phyloP scores from a whole-genome alignment of 1,140 invertebrate genomes.

The Harpegnathos saltator region DNA sequence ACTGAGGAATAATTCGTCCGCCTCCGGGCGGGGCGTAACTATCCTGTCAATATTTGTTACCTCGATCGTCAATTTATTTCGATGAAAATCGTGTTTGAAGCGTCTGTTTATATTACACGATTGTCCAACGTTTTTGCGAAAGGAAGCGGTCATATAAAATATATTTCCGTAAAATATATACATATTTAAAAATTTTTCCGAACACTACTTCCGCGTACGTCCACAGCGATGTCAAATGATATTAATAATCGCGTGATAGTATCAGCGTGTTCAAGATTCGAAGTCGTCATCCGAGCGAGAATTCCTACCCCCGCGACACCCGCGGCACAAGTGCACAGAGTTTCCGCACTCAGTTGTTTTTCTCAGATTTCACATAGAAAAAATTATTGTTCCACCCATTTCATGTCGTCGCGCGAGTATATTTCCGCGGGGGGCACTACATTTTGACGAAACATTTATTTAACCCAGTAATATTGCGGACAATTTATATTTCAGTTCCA shows the following conservation, averaged over 20 bases:
- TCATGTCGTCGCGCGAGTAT: background rate
- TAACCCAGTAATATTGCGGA: background rate
- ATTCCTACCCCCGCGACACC: too few species aligned
- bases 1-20: slow-evolving; percentile 41
- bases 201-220: slow-evolving; percentile 4
- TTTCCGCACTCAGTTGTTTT: slow-evolving; percentile 19
- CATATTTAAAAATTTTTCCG: too few species aligned
- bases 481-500: slow-evolving; percentile 15
- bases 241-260: background rate
- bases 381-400: slow-evolving; percentile 5
- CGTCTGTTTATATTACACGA: slow-evolving; percentile 30
- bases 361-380: background rate
- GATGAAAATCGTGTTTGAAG: slow-evolving; percentile 23
- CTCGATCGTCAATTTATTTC: slow-evolving; percentile 40
- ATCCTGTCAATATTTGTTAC: slow-evolving; percentile 54
- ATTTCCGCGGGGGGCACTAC: background rate
- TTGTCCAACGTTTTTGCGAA: slow-evolving; percentile 18
- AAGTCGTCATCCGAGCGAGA: too few species aligned
- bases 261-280: too few species aligned
- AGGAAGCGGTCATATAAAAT: background rate
- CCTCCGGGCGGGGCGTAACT: slow-evolving; percentile 2
- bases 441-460: slow-evolving; percentile 25
- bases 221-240: background rate
- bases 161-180: background rate
- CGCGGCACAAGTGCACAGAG: too few species aligned